Base-by-base conservation (phyloP, 2,888 invertebrate species). In the Phaonia tiefii region DNA sequence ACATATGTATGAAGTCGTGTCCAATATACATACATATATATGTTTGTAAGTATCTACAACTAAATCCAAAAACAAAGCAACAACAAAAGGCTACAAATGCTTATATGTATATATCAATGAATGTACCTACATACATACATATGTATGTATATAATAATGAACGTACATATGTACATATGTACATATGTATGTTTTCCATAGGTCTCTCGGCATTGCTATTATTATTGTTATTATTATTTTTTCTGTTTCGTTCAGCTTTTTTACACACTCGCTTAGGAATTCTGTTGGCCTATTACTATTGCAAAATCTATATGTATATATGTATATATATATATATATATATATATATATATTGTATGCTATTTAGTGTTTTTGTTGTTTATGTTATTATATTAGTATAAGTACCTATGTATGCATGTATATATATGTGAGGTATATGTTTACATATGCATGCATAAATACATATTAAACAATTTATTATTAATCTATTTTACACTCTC, bases 221-320 rank as follows among this genome's bases (percentile, higher is more conserved):
- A n/a, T n/a, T n/a, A n/a, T n/a, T n/a, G n/a, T n/a, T n/a, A n/a
- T n/a, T n/a, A n/a, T n/a, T n/a, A n/a, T n/a, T n/a, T n/a, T n/a
- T n/a, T n/a, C n/a, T n/a, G n/a, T n/a, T n/a, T n/a, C n/a, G n/a
- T n/a, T n/a, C n/a, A n/a, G n/a, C n/a, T n/a, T n/a, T n/a, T n/a
- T n/a, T n/a, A n/a, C n/a, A n/a, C n/a, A n/a, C n/a, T n/a, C n/a
- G n/a, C n/a, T n/a, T n/a, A 58, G 76, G 79, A 51, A 49, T 76
- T 75, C 79, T 82, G 82, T 72, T 74, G 13, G 76, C 82, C 76
- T 79, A 71, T 72, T 78, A 72, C n/a, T 54, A 75, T 75, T 75
- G 75, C 74, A 71, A 67, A 78, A 71, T 81, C 67, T 81, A 78
- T 78, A 78, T 75, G 78, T 78, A 78, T 81, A 72, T 77, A 80